Percentiles rank a stretch among this genome's conserved stretches.
Evolutionary conservation across 92 coral and sea anemone genomes (phyloP).

Genomic region (Zoanthus gigantus): DNA sequence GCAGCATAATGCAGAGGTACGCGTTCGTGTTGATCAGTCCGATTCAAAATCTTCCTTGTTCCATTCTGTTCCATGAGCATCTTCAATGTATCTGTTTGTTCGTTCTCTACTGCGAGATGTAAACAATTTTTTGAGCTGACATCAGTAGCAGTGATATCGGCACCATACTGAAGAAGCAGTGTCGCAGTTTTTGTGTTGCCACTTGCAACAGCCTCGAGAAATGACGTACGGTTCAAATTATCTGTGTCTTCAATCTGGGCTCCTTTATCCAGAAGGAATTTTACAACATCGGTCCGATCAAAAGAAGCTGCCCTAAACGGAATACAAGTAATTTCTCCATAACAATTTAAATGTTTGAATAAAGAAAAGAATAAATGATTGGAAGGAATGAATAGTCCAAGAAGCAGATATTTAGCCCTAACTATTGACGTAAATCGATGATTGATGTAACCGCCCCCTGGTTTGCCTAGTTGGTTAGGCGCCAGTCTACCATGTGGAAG

Average conservation of each 20-base stretch:
- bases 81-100: slow-evolving; percentile 53
- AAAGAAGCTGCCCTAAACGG: slow-evolving; percentile 38
- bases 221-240: slow-evolving; percentile 60
- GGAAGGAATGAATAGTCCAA: too few relatives aligned
- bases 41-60: slow-evolving; percentile 41
- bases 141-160: slow-evolving; percentile 62
- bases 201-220: slow-evolving; percentile 73
- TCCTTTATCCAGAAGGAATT: slow-evolving; percentile 65
- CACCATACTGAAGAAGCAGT: slow-evolving; percentile 56
- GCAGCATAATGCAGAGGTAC: slow-evolving; percentile 81
- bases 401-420: too few relatives aligned
- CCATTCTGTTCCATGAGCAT: slow-evolving; percentile 52
- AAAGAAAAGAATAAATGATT: too few relatives aligned
- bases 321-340: not conserved
- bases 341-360: too few relatives aligned
- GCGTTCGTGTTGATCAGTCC: slow-evolving; percentile 67
- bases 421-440: too few relatives aligned
- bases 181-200: slow-evolving; percentile 46
- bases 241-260: slow-evolving; percentile 68
- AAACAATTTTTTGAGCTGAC: slow-evolving; percentile 59
- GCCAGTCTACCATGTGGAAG: too few relatives aligned
- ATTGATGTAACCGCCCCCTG: too few relatives aligned
- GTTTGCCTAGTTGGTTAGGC: too few relatives aligned
- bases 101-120: slow-evolving; percentile 74
- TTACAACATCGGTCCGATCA: slow-evolving; percentile 50